Percentiles rank a stretch among this genome's conserved stretches.
phyloP scores from a whole-genome alignment of 2,888 invertebrate genomes.

The Shargacucullia verbasci region DNA sequence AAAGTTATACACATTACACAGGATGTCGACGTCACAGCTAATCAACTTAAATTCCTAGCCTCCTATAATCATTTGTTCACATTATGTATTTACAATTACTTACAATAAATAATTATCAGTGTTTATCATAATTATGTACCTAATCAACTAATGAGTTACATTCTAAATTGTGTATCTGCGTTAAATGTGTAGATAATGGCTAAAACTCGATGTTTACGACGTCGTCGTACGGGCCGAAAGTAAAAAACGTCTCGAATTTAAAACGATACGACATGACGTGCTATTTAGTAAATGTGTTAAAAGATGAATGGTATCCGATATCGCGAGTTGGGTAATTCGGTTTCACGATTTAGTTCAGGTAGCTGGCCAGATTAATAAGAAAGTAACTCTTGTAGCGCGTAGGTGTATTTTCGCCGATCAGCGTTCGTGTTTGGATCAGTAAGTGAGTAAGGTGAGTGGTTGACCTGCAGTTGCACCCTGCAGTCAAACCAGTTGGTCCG shows the following conservation, averaged over 20 bases:
- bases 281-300: constrained; percentile 23
- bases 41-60: no score
- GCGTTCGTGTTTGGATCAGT: constrained; percentile 80
- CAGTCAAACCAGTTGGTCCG: constrained; percentile 80
- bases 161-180: constrained; percentile 12
- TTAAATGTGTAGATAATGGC: not conserved
- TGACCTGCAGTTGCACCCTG: constrained; percentile 80
- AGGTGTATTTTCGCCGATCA: constrained; percentile 79
- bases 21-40: no score
- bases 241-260: not conserved
- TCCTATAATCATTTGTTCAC: no score
- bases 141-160: constrained; percentile 15
- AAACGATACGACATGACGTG: constrained; percentile 1
- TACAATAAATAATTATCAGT: not conserved
- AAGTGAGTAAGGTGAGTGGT: constrained; percentile 79
- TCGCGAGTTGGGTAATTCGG: constrained; percentile 27
- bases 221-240: not conserved
- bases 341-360: constrained; percentile 54
- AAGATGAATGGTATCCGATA: constrained; percentile 29
- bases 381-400: constrained; percentile 64
- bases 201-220: not conserved
- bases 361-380: constrained; percentile 63
- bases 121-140: constrained; percentile 2
- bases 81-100: constrained; percentile 1
- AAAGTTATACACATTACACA: no score